These are phyloP conservation scores for Machimus atricapillus DNA, from an alignment of 2,888 invertebrate species.

Conservation along the genomic window DNA sequence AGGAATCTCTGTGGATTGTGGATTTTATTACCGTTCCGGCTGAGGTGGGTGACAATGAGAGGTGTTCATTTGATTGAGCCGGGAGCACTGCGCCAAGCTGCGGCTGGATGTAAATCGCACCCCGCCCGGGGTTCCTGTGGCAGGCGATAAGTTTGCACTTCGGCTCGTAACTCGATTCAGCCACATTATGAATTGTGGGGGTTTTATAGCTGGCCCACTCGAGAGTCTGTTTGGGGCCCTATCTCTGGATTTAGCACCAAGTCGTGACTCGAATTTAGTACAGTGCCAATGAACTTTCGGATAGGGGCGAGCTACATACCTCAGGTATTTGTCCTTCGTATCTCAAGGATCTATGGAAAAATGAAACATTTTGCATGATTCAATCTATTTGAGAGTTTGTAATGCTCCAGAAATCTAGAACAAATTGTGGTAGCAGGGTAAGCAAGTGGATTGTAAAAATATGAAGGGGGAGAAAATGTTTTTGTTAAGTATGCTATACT, in stretches of 20 bases:
- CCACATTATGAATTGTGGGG: conserved; percentile 22
- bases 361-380: background rate
- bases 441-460: background rate
- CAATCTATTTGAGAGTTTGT: background rate
- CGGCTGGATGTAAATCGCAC: background rate
- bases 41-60: conserved; percentile 1
- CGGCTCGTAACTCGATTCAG: background rate
- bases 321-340: background rate
- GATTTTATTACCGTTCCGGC: background rate
- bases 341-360: background rate
- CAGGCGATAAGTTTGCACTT: background rate
- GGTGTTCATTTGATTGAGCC: conserved; percentile 3
- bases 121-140: background rate
- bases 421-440: background rate
- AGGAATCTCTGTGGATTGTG: conserved; percentile 2
- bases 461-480: no score
- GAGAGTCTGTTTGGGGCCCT: background rate
- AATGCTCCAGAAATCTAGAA: background rate
- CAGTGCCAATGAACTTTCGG: background rate
- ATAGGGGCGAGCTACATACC: background rate
- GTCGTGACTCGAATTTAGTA: conserved; percentile 14
- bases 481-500: no score
- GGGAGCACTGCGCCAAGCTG: background rate
- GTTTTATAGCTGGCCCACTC: background rate
- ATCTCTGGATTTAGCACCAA: background rate